Conservation (phyloP, 2,888 invertebrate species). For the Zygaena filipendulae region DNA sequence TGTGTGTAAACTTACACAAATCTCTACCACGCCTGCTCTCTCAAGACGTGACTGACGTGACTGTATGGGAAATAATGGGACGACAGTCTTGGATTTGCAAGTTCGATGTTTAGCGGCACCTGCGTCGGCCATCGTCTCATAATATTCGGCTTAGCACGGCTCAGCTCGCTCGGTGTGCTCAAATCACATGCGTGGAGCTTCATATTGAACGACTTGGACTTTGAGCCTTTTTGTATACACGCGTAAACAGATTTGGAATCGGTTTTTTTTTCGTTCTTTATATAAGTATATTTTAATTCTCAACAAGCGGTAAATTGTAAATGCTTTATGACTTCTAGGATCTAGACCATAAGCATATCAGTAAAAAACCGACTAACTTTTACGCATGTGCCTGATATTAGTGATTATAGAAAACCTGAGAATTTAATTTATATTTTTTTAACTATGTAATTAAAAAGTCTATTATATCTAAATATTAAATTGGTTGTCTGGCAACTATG, state of each 20-base stretch:
- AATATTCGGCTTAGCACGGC: conserved; percentile 67
- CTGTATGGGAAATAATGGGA: conserved; percentile 14
- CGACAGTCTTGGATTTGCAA: conserved; percentile 28
- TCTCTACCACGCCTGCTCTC: too few species aligned
- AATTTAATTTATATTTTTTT: too few species aligned
- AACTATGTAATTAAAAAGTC: too few species aligned
- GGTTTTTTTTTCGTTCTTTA: conserved; percentile 1
- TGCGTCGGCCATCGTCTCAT: conserved; percentile 59
- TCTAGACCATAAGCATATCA: too few species aligned
- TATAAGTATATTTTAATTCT: conserved; percentile 13
- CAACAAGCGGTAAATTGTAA: too few species aligned
- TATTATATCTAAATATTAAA: too few species aligned
- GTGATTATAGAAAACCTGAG: too few species aligned
- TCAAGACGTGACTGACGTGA: conserved; percentile 38
- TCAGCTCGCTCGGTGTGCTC: conserved; percentile 16
- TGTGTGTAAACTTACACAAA: too few species aligned
- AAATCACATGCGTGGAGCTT: conserved; percentile 22
- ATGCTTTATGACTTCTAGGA: too few species aligned
- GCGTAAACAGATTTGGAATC: conserved; percentile 18
- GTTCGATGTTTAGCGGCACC: conserved; percentile 62
- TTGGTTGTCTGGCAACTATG: too few species aligned
- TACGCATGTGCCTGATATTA: too few species aligned
- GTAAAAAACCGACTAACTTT: too few species aligned
- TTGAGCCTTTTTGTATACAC: conserved; percentile 18
- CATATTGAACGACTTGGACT: conserved; percentile 32